phyloP scores from a whole-genome alignment of 1,140 invertebrate genomes.

The Bombus vancouverensis region DNA sequence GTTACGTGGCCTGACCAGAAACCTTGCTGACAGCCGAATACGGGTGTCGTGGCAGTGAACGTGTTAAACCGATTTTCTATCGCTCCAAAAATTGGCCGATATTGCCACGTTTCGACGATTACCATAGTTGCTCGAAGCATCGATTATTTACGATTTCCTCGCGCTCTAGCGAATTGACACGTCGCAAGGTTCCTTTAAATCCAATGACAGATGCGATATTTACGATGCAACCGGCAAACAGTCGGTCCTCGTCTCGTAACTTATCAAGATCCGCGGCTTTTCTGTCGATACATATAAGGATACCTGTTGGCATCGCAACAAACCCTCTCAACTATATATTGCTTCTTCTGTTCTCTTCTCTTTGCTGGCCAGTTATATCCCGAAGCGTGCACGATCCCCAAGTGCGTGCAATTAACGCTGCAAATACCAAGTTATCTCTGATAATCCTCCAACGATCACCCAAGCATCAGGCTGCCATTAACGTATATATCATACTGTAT shows the following conservation, averaged over 20 bases:
- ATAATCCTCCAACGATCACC: constrained; percentile 42
- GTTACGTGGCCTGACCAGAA: too few relatives aligned
- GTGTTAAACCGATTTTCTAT: not conserved
- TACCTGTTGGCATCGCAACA: not conserved
- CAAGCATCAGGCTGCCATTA: constrained; percentile 16
- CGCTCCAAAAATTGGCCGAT: not conserved
- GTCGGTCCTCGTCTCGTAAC: not conserved
- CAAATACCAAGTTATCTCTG: constrained; percentile 1
- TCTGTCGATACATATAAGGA: constrained; percentile 48
- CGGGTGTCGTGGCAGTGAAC: too few relatives aligned
- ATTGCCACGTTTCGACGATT: too few relatives aligned
- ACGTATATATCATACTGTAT: not conserved
- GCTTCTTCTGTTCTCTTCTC: not conserved
- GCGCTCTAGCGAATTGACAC: constrained; percentile 1
- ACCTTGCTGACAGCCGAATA: too few relatives aligned
- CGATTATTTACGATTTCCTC: too few relatives aligned
- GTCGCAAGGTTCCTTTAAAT: not conserved
- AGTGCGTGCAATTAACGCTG: constrained; percentile 44
- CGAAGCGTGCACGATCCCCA: not conserved
- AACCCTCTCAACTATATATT: not conserved
- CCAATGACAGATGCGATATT: constrained; percentile 24
- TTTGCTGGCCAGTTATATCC: not conserved
- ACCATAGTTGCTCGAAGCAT: too few relatives aligned
- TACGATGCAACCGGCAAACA: not conserved
- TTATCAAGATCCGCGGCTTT: constrained; percentile 43